Evolutionary conservation across 2,113 vertebrate genomes (phyloP).

Genomic region (Falco punctatus): DNA sequence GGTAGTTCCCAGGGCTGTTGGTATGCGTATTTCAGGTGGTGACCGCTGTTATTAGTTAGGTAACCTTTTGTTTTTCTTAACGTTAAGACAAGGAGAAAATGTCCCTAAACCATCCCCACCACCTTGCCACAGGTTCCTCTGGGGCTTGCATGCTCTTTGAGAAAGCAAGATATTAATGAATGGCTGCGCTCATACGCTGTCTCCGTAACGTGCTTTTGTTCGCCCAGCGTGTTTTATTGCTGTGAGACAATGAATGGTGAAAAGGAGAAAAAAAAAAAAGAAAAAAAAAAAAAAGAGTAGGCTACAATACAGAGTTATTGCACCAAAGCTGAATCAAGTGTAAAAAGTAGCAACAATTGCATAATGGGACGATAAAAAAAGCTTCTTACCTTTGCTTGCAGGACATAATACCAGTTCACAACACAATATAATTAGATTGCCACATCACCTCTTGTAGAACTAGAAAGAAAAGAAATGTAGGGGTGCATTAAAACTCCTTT

Average conservation of each 20-base stretch:
- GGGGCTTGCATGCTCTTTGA: not conserved
- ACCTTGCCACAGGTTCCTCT: not conserved
- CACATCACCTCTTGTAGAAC: conserved; percentile 52
- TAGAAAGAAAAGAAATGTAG: conserved; percentile 53
- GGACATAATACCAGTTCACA: conserved; percentile 46
- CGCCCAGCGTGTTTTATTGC: not conserved
- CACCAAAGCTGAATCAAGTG: not conserved
- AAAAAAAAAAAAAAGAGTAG: not conserved
- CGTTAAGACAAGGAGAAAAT: not conserved
- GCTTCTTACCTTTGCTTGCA: conserved; percentile 37
- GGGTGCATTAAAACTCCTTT: conserved; percentile 57
- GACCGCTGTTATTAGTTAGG: not conserved
- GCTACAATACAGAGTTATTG: conserved; percentile 26
- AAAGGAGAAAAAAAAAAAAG: not conserved
- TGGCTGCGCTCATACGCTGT: not conserved
- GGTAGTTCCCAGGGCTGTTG: not conserved
- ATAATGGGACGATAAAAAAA: conserved; percentile 61
- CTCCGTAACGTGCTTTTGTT: not conserved
- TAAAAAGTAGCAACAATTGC: conserved; percentile 48
- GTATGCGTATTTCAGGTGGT: not conserved
- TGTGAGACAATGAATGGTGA: not conserved
- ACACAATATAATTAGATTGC: conserved; percentile 57
- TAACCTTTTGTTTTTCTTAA: not conserved
- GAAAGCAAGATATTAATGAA: not conserved
- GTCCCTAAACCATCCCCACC: not conserved